Base-by-base conservation (phyloP, 1,140 invertebrate species). In the Listronotus bonariensis region DNA sequence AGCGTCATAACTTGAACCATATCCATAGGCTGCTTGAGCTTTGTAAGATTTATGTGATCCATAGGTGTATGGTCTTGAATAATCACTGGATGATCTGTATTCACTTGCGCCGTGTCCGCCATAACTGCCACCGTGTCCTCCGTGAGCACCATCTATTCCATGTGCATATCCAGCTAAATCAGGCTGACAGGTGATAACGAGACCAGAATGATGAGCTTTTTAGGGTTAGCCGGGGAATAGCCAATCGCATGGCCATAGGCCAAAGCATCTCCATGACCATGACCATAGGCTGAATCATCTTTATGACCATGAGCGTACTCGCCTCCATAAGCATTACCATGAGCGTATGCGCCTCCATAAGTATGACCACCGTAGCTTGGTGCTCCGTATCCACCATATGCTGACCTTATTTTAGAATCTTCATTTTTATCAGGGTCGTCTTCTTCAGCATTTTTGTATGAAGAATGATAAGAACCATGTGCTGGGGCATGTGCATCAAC, bases 141-240 rank as follows among this genome's bases (percentile, higher is more conserved):
- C 12, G 7, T 67, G 70, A 63, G 62, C 60, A 46, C 59, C 68
- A 40, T 56, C 66, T 36, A 65, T 65, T 18, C 42, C 61, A 32
- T 67, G 61, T 14, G 76, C 72, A 52, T 77, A 77, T 20, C 77
- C 77, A 10, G 74, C 76, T 26, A 77, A 69, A 45, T 73, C 72
- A 9, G 77, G 77, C 65, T 77, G 76, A 45, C 77, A 78, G 4
- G 76, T 78, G n/a, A 78, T 77, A 9, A 77, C 75, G 6, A 78
- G 48, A 9, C 76, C 77, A 57, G 61, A 70, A 46, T 76, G 74
- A 7, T 17, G 68, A 26, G 2, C 5, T 17, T 53, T 31, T 61
- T 67, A 48, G 31, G 48, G 26, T 57, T 41, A 9, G 54, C 53
- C 14, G 60, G 66, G 3, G 49, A 46, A 20, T 41, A 63, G 8